Percentiles rank a stretch among this genome's conserved stretches.
These are phyloP conservation scores for Spicauda simplicius DNA, from an alignment of 2,888 invertebrate species.

Conservation along the genomic window DNA sequence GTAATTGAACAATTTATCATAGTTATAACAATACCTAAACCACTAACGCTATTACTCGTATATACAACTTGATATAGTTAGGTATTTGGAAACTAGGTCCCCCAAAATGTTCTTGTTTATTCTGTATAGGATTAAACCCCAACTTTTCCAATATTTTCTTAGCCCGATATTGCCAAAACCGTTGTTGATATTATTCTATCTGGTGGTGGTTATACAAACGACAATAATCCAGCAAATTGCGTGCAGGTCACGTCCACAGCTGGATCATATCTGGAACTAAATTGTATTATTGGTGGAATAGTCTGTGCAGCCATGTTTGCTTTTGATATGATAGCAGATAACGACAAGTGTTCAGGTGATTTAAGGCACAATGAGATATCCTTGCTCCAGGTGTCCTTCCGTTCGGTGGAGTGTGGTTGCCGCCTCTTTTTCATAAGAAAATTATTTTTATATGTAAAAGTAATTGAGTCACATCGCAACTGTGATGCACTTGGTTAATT, in stretches of 20 bases:
- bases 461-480: too few species aligned
- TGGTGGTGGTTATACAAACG: constrained; percentile 1
- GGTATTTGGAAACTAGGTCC: not conserved
- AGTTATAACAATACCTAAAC: too few species aligned
- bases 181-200: not conserved
- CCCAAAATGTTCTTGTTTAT: not conserved
- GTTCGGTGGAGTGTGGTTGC: too few species aligned
- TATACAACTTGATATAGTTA: not conserved
- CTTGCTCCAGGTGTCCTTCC: too few species aligned
- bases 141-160: constrained; percentile 17
- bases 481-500: too few species aligned
- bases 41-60: not conserved
- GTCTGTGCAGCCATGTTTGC: not conserved
- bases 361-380: too few species aligned
- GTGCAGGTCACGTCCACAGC: constrained; percentile 1
- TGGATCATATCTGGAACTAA: not conserved
- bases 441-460: too few species aligned
- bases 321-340: not conserved
- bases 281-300: not conserved
- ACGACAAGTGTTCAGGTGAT: too few species aligned
- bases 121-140: not conserved
- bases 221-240: constrained; percentile 9
- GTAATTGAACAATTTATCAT: too few species aligned
- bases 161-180: constrained; percentile 8
- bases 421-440: too few species aligned